Evolutionary conservation across 2,888 invertebrate species (phyloP).

Genomic region (Panzeria rudis): DNA sequence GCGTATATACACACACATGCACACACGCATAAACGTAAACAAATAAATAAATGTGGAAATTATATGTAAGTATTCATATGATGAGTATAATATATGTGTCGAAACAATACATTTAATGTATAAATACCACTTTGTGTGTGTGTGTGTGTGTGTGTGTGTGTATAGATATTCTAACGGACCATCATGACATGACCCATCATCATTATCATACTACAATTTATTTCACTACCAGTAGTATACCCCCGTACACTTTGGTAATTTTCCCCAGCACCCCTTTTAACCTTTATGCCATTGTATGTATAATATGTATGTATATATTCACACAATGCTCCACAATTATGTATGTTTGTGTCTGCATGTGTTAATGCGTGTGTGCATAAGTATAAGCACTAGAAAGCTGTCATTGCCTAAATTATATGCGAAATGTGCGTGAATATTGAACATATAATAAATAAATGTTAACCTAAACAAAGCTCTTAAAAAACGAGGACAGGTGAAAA

Average conservation of each 20-base stretch:
- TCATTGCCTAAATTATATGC: slow-evolving; percentile 79
- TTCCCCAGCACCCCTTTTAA: slow-evolving; percentile 61
- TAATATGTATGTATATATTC: not conserved
- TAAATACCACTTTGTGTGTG: not conserved
- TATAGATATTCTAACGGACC: slow-evolving; percentile 65
- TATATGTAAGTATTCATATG: slow-evolving; percentile 35
- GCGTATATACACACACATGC: not conserved
- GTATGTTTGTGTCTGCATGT: slow-evolving; percentile 4
- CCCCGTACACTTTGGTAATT: not conserved
- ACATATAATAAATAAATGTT: slow-evolving; percentile 70
- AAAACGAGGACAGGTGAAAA: not conserved
- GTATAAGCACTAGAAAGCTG: slow-evolving; percentile 70
- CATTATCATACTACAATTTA: slow-evolving; percentile 62
- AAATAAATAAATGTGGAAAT: slow-evolving; percentile 35
- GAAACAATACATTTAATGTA: slow-evolving; percentile 65
- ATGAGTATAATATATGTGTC: slow-evolving; percentile 57
- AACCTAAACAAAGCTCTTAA: slow-evolving; percentile 36
- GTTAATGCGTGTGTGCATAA: slow-evolving; percentile 49
- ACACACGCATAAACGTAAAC: not conserved
- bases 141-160: slow-evolving; percentile 21
- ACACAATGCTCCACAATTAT: slow-evolving; percentile 2
- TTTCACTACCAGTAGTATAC: slow-evolving; percentile 31
- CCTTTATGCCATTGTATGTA: slow-evolving; percentile 58
- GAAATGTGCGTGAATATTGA: slow-evolving; percentile 75
- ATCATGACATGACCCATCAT: slow-evolving; percentile 71